Evolutionary conservation across 2,888 invertebrate genomes (phyloP).

Genomic region (Drosophila stalkeri): DNA sequence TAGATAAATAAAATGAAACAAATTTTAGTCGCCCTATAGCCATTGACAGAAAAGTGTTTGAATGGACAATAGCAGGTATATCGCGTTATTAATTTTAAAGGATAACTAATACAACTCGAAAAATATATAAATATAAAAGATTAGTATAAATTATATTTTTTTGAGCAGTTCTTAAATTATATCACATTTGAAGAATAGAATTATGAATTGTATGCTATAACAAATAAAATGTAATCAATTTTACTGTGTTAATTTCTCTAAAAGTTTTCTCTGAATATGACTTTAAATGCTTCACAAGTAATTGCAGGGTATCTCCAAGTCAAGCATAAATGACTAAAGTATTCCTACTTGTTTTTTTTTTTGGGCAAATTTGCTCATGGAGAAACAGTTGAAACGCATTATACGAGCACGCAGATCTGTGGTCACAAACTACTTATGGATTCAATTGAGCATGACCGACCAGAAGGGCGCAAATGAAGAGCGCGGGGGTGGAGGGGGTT

Average conservation of each 20-base stretch:
- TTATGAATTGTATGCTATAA: no score
- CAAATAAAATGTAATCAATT: no score
- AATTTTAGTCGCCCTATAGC: no score
- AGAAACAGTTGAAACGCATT: conserved; percentile 79
- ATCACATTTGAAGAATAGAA: neutral
- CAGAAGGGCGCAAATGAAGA: conserved; percentile 28
- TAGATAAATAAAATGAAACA: no score
- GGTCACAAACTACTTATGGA: conserved; percentile 80
- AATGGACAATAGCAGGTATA: neutral
- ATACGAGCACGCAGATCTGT: conserved; percentile 75
- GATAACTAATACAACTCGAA: neutral
- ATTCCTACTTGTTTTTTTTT: conserved; percentile 15
- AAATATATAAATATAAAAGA: no score
- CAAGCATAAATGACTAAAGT: neutral
- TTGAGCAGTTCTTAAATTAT: neutral
- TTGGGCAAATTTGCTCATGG: conserved; percentile 66
- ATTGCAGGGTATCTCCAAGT: conserved; percentile 11
- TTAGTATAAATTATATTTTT: neutral
- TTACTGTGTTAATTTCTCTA: neutral
- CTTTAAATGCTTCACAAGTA: neutral
- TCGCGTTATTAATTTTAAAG: neutral
- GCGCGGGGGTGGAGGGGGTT: conserved; percentile 26
- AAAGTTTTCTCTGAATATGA: neutral
- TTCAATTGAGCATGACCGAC: conserved; percentile 78
- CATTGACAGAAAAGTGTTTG: neutral